These are phyloP conservation scores for Dicentrarchus labrax DNA, from an alignment of 2,113 vertebrate genomes.

Conservation along the genomic window DNA sequence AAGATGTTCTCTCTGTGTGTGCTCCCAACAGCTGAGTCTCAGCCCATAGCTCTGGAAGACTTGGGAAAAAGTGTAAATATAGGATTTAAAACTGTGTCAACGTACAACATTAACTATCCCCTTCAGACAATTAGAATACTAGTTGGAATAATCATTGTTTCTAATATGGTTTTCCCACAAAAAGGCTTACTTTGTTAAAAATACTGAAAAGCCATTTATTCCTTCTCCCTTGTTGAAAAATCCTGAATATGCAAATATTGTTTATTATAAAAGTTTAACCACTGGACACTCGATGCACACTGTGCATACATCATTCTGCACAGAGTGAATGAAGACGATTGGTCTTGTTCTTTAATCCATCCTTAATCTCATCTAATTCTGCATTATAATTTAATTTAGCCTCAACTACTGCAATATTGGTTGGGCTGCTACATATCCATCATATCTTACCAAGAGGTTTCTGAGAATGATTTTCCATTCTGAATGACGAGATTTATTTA, in stretches of 20 bases:
- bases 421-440: too few relatives aligned
- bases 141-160: not conserved
- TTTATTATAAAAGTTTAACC: not conserved
- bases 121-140: not conserved
- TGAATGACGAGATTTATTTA: too few relatives aligned
- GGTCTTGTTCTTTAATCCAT: too few relatives aligned
- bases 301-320: not conserved
- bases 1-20: slow-evolving; percentile 1
- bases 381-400: too few relatives aligned
- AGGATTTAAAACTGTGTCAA: not conserved
- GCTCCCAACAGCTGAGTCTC: slow-evolving; percentile 57
- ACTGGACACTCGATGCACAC: not conserved
- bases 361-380: too few relatives aligned
- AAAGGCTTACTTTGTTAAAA: not conserved
- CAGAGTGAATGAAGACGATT: not conserved
- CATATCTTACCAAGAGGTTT: too few relatives aligned
- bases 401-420: too few relatives aligned
- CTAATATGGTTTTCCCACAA: not conserved
- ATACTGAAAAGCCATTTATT: not conserved
- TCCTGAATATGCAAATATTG: not conserved
- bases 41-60: slow-evolving; percentile 25
- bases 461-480: too few relatives aligned
- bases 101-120: not conserved
- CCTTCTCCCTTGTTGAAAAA: not conserved
- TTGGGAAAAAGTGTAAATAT: slow-evolving; percentile 17